Conservation (phyloP, 2,888 invertebrate species). For the Nebria brevicollis region DNA sequence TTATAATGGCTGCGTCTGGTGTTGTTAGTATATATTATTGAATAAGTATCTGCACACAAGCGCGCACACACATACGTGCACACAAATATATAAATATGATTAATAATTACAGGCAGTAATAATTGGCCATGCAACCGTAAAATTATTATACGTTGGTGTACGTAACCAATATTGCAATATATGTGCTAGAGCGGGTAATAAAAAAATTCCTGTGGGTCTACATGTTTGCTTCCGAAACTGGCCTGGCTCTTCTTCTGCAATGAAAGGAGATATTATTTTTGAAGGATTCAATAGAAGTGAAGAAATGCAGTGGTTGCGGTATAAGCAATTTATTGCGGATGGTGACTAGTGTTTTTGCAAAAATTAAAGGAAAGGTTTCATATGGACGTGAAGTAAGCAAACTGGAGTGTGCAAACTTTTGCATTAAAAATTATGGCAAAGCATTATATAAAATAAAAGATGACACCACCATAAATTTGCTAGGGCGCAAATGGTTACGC, state of each 20-base stretch:
- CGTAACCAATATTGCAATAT: conserved; percentile 52
- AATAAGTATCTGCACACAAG: no score
- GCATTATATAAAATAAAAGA: neutral
- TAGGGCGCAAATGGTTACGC: neutral
- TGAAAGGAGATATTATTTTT: conserved; percentile 52
- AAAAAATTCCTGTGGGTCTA: conserved; percentile 25
- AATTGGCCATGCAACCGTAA: no score
- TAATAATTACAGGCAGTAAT: neutral
- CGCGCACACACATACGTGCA: no score
- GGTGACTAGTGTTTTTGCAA: conserved; percentile 53
- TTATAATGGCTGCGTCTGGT: neutral
- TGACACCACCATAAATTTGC: neutral
- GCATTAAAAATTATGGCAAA: conserved; percentile 43
- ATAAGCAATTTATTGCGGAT: conserved; percentile 52
- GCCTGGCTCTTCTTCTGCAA: conserved; percentile 51
- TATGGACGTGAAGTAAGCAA: conserved; percentile 50
- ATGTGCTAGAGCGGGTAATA: conserved; percentile 49
- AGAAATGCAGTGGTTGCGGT: conserved; percentile 50
- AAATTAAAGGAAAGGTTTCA: conserved; percentile 48
- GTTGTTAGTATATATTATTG: neutral
- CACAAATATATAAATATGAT: neutral
- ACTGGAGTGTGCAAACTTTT: conserved; percentile 54
- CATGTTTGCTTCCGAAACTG: conserved; percentile 53
- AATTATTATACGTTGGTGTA: conserved; percentile 2
- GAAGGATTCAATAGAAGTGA: conserved; percentile 51